phyloP scores from a whole-genome alignment of 2,888 invertebrate species.

The Parelbella ahira region DNA sequence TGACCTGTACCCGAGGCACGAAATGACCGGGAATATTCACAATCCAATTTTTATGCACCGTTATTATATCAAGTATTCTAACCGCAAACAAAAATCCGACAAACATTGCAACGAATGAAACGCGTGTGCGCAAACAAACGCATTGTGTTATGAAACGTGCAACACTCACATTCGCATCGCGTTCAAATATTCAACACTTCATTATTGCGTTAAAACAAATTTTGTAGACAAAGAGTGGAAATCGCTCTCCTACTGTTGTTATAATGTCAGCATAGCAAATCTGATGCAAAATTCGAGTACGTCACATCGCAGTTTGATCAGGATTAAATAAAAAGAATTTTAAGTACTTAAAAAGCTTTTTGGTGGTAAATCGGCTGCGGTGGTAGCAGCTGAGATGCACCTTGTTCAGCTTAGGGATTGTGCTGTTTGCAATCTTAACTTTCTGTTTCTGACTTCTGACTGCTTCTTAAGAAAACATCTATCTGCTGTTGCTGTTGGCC shows the following conservation, averaged over 20 bases:
- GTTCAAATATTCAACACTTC: slow-evolving; percentile 20
- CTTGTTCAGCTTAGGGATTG: too few species aligned
- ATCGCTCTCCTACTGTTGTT: background rate
- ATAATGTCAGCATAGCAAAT: too few species aligned
- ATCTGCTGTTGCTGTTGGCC: too few species aligned
- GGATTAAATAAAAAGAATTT: too few species aligned
- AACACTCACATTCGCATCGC: slow-evolving; percentile 5
- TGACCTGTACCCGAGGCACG: background rate
- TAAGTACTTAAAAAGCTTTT: too few species aligned
- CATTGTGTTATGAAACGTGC: slow-evolving; percentile 17
- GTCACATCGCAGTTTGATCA: too few species aligned
- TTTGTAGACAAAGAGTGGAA: slow-evolving; percentile 4
- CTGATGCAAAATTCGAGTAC: too few species aligned
- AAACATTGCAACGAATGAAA: slow-evolving; percentile 19
- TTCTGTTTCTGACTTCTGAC: too few species aligned
- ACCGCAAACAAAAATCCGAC: slow-evolving; percentile 5
- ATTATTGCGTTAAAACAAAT: slow-evolving; percentile 14
- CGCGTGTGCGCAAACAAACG: slow-evolving; percentile 15
- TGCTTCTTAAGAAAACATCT: too few species aligned
- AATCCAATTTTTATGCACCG: slow-evolving; percentile 15
- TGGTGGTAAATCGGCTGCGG: too few species aligned
- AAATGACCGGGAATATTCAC: slow-evolving; percentile 2
- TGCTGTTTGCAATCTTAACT: too few species aligned
- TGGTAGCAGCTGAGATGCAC: too few species aligned
- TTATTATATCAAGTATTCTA: slow-evolving; percentile 18